These are phyloP conservation scores for Austrolebias charrua DNA, from an alignment of 2,797 vertebrate species.

Conservation along the genomic window DNA sequence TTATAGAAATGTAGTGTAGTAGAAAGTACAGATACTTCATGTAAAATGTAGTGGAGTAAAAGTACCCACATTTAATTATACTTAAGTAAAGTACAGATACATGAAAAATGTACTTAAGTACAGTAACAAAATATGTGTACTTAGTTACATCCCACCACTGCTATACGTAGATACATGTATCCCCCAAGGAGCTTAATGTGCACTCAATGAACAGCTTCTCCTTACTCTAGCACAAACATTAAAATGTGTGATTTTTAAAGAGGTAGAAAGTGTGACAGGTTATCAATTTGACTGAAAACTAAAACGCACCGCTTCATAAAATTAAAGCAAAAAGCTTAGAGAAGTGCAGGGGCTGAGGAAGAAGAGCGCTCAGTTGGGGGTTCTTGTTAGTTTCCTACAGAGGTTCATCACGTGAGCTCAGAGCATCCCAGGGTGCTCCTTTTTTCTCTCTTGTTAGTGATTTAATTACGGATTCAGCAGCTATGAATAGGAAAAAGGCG, in stretches of 20 bases:
- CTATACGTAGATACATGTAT: slow-evolving; percentile 26
- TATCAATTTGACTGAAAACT: slow-evolving; percentile 42
- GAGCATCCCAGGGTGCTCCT: slow-evolving; percentile 46
- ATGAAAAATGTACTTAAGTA: too few species aligned
- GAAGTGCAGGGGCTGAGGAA: slow-evolving; percentile 21
- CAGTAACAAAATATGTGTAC: too few species aligned
- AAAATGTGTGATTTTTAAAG: slow-evolving; percentile 38
- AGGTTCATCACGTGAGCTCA: slow-evolving; percentile 50
- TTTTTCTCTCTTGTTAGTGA: slow-evolving; percentile 39
- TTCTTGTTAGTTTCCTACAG: slow-evolving; percentile 47
- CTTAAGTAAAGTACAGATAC: too few species aligned
- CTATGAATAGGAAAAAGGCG: slow-evolving; percentile 8
- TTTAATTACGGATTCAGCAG: slow-evolving; percentile 57
- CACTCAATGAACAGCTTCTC: slow-evolving; percentile 12
- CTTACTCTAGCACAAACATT: slow-evolving; percentile 20
- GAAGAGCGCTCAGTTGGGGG: neutral
- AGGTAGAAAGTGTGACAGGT: slow-evolving; percentile 36
- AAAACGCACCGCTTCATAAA: slow-evolving; percentile 49
- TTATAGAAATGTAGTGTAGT: too few species aligned
- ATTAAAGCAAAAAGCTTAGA: slow-evolving; percentile 57
- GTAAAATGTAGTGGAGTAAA: too few species aligned
- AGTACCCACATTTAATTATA: too few species aligned
- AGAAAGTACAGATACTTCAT: too few species aligned
- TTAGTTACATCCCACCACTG: too few species aligned
- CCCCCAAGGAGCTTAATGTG: slow-evolving; percentile 13